Evolutionary conservation across 2,888 invertebrate species (phyloP), one percentile per base, ranked within the genome.

Genomic region (Drosophila pegasa): DNA sequence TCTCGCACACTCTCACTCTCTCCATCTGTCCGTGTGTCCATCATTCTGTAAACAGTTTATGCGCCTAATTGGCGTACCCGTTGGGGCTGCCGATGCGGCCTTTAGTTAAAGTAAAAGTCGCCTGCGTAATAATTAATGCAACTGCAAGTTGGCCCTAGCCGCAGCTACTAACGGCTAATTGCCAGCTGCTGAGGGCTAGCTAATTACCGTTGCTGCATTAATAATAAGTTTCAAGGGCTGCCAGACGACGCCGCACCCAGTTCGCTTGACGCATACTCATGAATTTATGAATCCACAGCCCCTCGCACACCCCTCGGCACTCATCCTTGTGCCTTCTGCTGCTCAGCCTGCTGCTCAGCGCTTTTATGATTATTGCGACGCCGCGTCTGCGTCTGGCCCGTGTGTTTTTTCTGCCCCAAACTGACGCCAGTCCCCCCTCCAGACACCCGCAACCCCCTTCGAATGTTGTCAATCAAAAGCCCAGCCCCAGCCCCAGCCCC

Each of bases 341-440:
- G n/a, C n/a, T n/a, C n/a, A n/a, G n/a, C 38, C 55, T 38, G 31
- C 54, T 47, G 68, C 58, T 68, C 62, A 58, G 56, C 58, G 72
- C 78, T 87, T 85, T 85, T 85, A 85, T 85, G 85, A 74, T 82
- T 85, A 85, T 87, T 87, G 80, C 87, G 84, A 82, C 83, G 84
- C 87, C 84, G 85, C 85, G 80, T 85, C 87, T 85, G 78, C 68
- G 80, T 82, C 87, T 85, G 80, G 47, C n/a, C 50, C 65, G 56
- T 75, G 72, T 74, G 40, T 37, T 55, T 20, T 31, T 47, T 33
- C 3, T 8, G 16, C 58, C 60, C 48, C 58, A 61, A 68, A 72
- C 78, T 86, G 87, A 84, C 87, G 81, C 81, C 80, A 80, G 48
- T 16, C 31, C 38, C 48, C 41, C 6, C 0, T 35, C 33, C 45